Base-by-base conservation (phyloP, 2,888 invertebrate genomes). In the Stegana nigrithorax region DNA sequence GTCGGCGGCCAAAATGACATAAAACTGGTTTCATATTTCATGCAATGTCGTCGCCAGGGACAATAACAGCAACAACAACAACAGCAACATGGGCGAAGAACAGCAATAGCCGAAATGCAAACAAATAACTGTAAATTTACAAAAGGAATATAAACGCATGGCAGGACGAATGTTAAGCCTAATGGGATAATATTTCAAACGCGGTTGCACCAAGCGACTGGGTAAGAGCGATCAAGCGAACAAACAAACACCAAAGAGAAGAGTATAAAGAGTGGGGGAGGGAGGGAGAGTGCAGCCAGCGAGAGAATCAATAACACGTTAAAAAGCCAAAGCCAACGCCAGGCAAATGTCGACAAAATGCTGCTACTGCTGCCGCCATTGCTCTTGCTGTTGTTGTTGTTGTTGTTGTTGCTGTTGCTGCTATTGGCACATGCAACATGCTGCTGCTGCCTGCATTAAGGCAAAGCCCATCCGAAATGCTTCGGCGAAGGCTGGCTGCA, bases 171-270 rank as follows among this genome's bases (percentile, higher is more conserved):
- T 17, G 42, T 42, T 39, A 42, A 39, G 57, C 57, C 57, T 57
- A 57, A 57, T 57, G 57, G 57, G 57, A 42, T 57, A 57, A 39
- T 57, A 57, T 57, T 42, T 57, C 58, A 58, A 45, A 29, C 27
- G 58, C 58, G 32, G 8, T 21, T 12, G 8, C 23, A 47, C 12
- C 17, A n/a, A n/a, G n/a, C 44, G 12, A 47, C 47, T 3, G 25
- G 23, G 25, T n/a, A n/a, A n/a, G n/a, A n/a, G n/a, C n/a, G n/a
- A n/a, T n/a, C n/a, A 42, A n/a, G 14, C 42, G 7, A 42, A 3
- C 42, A 42, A 39, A 39, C 39, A n/a, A 39, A 14, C 7, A 23
- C 8, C 23, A n/a, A 47, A 10, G 25, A 17, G 10, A n/a, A n/a
- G n/a, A n/a, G 23, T 23, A 47, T n/a, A 47, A 4, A 10, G 3